A percentile compares a stretch with the other conserved stretches of the same genome.
Evolutionary conservation across 2,797 vertebrate genomes (phyloP).

Genomic region (Salarias fasciatus): DNA sequence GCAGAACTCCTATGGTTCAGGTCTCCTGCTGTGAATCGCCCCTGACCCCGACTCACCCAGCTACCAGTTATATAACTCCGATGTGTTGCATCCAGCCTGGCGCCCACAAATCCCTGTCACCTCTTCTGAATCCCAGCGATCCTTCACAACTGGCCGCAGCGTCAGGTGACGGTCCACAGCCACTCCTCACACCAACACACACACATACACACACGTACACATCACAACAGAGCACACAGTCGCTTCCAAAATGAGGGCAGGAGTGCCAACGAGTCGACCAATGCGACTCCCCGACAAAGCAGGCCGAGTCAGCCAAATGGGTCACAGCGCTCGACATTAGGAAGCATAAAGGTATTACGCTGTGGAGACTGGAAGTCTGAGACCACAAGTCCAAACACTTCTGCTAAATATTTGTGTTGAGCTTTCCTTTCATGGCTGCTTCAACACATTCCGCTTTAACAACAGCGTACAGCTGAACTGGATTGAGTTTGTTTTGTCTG

Average conservation of each 20-base stretch:
- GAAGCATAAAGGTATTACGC: neutral
- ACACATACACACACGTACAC: too few species aligned
- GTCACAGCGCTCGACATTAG: neutral
- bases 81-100: constrained; percentile 53
- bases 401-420: too few species aligned
- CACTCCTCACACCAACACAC: too few species aligned
- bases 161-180: neutral
- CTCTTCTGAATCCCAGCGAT: constrained; percentile 36
- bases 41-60: constrained; percentile 28
- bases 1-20: neutral
- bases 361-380: neutral
- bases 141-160: constrained; percentile 8
- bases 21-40: neutral
- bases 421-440: too few species aligned
- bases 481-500: too few species aligned
- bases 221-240: neutral
- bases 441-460: too few species aligned
- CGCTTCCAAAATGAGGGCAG: constrained; percentile 11
- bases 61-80: constrained; percentile 35
- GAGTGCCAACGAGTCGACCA: constrained; percentile 16
- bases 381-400: too few species aligned
- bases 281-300: neutral
- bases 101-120: constrained; percentile 56
- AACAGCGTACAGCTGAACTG: too few species aligned
- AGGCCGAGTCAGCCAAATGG: constrained; percentile 2